Evolutionary conservation across 1,140 invertebrate genomes (phyloP), one percentile per base, ranked within the genome.

Genomic region (Ladona fulva): DNA sequence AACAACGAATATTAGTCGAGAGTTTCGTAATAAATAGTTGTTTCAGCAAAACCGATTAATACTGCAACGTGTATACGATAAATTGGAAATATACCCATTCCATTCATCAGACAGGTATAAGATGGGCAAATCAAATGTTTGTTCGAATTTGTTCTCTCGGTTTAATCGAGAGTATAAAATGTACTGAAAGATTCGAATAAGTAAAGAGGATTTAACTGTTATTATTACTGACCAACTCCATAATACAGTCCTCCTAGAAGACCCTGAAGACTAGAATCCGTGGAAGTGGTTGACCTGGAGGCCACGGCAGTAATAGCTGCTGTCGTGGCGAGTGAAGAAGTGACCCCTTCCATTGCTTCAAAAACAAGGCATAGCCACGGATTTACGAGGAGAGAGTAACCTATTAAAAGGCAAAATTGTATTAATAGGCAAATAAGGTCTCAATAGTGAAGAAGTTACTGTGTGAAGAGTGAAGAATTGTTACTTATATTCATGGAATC

Each of bases 241-340:
- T 92, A 94, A 82, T 94, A 94, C 6, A 95, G 82, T 66, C 93
- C 93, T 22, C 92, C 93, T 3, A 95, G 86, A 74, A 95, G 85
- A 75, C 94, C 93, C 84, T 95, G 93, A 78, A 95, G 90, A 14
- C 92, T 94, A 22, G 91, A 92, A 80, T 95, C 91, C 0, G 94
- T 94, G 1, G 92, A 90, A n/a, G 89, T 89, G 1, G 92, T 93
- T 14, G 93, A 92, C 1, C 95, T 86, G 79, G 90, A 90, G 5
- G 92, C 93, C 0, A 92, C 92, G 82, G 95, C 95, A 25, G 93
- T 94, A 5, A 94, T 91, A 12, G 92, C 92, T 0, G 94, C 92
- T 0, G 93, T 94, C 83, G 93, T 93, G 80, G 93, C 91, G 74
- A 96, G 84, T 19, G 92, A 92, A 79, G 92, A 91, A n/a, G 94